Evolutionary conservation across 2,797 vertebrate species (phyloP), one percentile per base, ranked within the genome.

Genomic region (Spondyliosoma cantharus): DNA sequence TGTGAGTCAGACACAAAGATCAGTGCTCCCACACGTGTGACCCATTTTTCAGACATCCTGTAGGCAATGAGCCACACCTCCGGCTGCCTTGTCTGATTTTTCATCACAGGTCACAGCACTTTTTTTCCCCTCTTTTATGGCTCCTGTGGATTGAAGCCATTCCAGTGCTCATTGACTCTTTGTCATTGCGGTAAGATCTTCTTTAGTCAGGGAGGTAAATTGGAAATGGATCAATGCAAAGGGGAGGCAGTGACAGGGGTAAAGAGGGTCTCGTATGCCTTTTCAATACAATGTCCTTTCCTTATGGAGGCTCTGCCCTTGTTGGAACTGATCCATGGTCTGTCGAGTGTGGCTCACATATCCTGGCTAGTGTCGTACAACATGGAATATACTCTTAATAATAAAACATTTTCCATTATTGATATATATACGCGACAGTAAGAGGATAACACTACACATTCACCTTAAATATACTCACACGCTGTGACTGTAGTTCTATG

Each of bases 11-110:
- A 81, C 82, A 86, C 70, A 78, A 84, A 86, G 85, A 87, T 87
- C 81, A 73, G 76, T 88, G 80, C 86, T 78, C 83, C 72, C 75
- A 86, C 86, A 85, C 58, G 72, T 85, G 86, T 89, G 92, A 91
- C 87, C 86, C 86, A 91, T 83, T 93, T 92, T 90, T 87, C 77
- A 91, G 88, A 92, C 87, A 86, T 93, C 88, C 87, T 86, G 86
- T 76, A 89, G 90, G 88, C 86, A 87, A 74, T 77, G 85, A 89
- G 86, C 84, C 87, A 90, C 90, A 91, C 91, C 85, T 87, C 89
- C 48, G 29, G 72, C 80, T 81, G 90, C 74, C 84, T 90, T 62
- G 64, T 71, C 78, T 63, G 79, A 86, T 91, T 84, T 80, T 84
- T 88, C 78, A 78, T 89, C 79, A 81, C 76, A 89, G 83, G 83